These are phyloP conservation scores for Chrysopilus asiliformis DNA, from an alignment of 2,888 invertebrate genomes.

Conservation along the genomic window DNA sequence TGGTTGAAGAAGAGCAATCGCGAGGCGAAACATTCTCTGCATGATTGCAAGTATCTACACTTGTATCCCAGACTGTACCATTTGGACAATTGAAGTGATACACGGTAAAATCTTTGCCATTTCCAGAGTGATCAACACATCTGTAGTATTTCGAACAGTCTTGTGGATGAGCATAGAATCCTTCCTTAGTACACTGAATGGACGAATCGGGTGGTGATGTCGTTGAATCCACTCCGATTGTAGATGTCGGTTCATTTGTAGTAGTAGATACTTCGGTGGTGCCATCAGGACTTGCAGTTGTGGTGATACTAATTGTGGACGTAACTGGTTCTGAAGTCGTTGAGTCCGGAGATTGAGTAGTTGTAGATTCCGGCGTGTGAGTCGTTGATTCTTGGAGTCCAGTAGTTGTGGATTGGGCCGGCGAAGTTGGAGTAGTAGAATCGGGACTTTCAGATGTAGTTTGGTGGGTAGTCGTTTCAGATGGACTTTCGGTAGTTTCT, in stretches of 20 bases:
- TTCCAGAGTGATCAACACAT: too few species aligned
- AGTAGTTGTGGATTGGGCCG: not conserved
- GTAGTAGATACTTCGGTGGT: not conserved
- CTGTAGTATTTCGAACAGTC: too few species aligned
- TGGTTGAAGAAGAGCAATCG: slow-evolving; percentile 24
- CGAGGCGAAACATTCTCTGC: slow-evolving; percentile 51
- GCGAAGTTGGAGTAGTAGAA: not conserved
- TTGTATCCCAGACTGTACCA: slow-evolving; percentile 60
- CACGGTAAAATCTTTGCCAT: too few species aligned
- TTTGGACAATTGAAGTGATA: slow-evolving; percentile 53
- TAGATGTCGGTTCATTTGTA: not conserved
- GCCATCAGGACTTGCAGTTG: not conserved
- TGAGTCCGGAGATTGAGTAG: not conserved
- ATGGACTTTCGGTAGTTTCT: slow-evolving; percentile 18
- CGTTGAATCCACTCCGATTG: too few species aligned
- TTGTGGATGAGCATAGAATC: too few species aligned
- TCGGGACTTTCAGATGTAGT: not conserved
- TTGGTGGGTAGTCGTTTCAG: not conserved
- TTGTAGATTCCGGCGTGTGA: not conserved
- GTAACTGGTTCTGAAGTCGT: not conserved
- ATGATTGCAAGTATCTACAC: slow-evolving; percentile 51
- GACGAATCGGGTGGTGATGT: too few species aligned
- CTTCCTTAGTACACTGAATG: slow-evolving; percentile 41
- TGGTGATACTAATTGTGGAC: not conserved
- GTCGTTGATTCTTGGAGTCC: not conserved